A percentile compares a stretch with the other conserved stretches of the same genome.
Conservation (phyloP, 2,888 invertebrate genomes). For the Myopa testacea region DNA sequence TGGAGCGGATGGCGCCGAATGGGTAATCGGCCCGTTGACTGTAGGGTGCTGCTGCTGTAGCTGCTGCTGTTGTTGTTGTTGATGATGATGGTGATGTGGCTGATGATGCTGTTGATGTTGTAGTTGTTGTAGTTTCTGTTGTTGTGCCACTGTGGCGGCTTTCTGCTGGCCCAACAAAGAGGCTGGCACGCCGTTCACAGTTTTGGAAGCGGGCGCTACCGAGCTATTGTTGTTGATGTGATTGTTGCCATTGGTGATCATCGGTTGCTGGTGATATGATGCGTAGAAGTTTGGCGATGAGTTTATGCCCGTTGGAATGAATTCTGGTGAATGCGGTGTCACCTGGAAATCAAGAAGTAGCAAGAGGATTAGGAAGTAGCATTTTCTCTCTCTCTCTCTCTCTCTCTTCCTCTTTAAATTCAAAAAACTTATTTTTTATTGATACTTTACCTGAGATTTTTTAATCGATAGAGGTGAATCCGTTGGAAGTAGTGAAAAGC, state of each 20-base stretch:
- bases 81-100: constrained; percentile 47
- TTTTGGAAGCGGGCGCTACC: constrained; percentile 54
- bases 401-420: neutral
- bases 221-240: constrained; percentile 49
- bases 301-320: constrained; percentile 69
- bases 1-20: constrained; percentile 42
- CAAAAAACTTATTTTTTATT: constrained; percentile 17
- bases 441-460: constrained; percentile 66
- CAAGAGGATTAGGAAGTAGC: neutral
- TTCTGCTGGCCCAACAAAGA: constrained; percentile 62
- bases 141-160: constrained; percentile 60
- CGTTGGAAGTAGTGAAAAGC: constrained; percentile 66
- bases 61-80: constrained; percentile 46
- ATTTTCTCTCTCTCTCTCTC: neutral
- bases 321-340: constrained; percentile 71
- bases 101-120: constrained; percentile 53
- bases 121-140: constrained; percentile 54
- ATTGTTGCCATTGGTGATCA: constrained; percentile 62
- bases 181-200: constrained; percentile 55
- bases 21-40: constrained; percentile 49
- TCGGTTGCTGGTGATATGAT: constrained; percentile 63
- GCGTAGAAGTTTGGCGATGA: constrained; percentile 67
- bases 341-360: constrained; percentile 61
- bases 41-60: constrained; percentile 51
- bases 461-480: constrained; percentile 66